Conservation (phyloP, 2,113 vertebrate species). For the Beaufortia kweichowensis region DNA sequence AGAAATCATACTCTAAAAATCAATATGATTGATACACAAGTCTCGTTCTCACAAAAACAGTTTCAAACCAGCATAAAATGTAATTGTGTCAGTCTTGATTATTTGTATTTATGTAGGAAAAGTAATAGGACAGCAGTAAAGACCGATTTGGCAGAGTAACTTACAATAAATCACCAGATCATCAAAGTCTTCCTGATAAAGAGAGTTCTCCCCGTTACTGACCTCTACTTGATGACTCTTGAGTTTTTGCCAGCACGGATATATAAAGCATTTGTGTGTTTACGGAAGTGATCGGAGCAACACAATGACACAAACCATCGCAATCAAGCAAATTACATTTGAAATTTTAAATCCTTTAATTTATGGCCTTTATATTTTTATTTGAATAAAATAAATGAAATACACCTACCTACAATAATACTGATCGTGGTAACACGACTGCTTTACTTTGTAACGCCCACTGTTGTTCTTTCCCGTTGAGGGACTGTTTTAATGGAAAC, state of each 20-base stretch:
- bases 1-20: not conserved
- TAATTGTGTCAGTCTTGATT: not conserved
- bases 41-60: not conserved
- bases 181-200: not conserved
- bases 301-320: not conserved
- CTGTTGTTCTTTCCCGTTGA: not conserved
- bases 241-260: too few relatives aligned
- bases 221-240: constrained; percentile 16
- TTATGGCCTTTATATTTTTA: not conserved
- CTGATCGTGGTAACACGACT: not conserved
- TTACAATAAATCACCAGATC: not conserved
- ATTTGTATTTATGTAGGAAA: not conserved
- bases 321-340: not conserved
- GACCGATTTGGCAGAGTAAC: not conserved
- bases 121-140: not conserved
- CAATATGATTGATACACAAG: not conserved
- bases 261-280: not conserved
- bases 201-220: not conserved
- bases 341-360: not conserved
- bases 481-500: too few relatives aligned
- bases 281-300: constrained; percentile 10
- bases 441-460: not conserved
- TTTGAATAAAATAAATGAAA: not conserved
- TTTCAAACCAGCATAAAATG: not conserved
- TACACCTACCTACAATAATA: not conserved